These are phyloP conservation scores for Pocillopora damicornis DNA, from an alignment of 64 coral and sea anemone species.

Conservation along the genomic window DNA sequence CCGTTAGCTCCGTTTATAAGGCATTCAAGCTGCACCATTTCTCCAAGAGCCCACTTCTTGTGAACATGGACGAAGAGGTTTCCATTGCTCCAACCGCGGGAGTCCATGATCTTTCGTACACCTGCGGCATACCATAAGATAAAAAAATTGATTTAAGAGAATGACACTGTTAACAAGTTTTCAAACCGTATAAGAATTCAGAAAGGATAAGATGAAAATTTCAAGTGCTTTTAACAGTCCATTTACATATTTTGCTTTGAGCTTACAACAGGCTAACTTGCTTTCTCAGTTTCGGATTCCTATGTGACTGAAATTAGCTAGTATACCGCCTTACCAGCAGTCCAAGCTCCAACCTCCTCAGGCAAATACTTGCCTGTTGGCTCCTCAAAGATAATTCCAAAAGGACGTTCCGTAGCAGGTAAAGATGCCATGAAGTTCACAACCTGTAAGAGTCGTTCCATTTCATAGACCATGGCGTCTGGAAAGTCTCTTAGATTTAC, in stretches of 20 bases:
- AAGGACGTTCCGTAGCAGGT: slow-evolving; percentile 27
- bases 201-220: no score
- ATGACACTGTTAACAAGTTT: no score
- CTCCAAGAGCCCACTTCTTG: slow-evolving; percentile 50
- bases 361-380: neutral
- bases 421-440: slow-evolving; percentile 40
- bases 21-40: slow-evolving; percentile 39
- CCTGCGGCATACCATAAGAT: neutral
- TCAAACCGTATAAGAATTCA: no score
- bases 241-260: no score
- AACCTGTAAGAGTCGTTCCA: slow-evolving; percentile 23
- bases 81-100: neutral
- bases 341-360: neutral
- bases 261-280: no score
- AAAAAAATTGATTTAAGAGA: no score
- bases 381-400: slow-evolving; percentile 41
- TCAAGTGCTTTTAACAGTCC: no score
- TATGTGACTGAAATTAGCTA: no score
- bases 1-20: slow-evolving; percentile 47
- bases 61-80: slow-evolving; percentile 40
- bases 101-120: slow-evolving; percentile 1
- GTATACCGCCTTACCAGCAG: neutral
- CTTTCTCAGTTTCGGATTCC: no score
- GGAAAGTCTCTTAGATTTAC: slow-evolving; percentile 51
- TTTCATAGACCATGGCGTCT: slow-evolving; percentile 22